Conservation (phyloP, 2,113 vertebrate genomes). For the Corydoras maculifer region DNA sequence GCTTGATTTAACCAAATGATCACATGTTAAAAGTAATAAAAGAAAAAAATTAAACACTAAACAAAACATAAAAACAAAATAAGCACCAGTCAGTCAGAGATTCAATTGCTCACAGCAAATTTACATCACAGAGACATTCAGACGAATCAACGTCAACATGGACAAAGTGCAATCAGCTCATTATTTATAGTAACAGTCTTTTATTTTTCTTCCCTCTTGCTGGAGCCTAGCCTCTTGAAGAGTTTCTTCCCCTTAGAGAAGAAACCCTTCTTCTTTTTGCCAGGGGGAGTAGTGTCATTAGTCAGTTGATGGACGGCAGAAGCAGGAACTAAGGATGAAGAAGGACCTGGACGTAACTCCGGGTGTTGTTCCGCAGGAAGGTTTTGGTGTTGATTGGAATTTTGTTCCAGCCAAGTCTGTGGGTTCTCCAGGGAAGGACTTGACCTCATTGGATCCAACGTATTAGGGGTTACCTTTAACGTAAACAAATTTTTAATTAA, state of each 20-base stretch:
- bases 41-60: background rate
- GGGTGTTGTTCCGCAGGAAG: background rate
- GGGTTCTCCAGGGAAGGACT: slow-evolving; percentile 29
- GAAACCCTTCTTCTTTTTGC: slow-evolving; percentile 78
- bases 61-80: background rate
- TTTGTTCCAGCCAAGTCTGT: background rate
- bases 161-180: slow-evolving; percentile 38
- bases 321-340: no score
- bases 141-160: background rate
- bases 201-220: slow-evolving; percentile 73
- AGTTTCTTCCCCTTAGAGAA: slow-evolving; percentile 87
- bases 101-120: background rate
- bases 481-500: background rate
- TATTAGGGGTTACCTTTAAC: slow-evolving; percentile 51
- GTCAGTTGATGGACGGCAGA: no score
- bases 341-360: background rate
- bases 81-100: background rate
- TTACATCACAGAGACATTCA: background rate
- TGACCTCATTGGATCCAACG: slow-evolving; percentile 32
- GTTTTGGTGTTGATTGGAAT: slow-evolving; percentile 1
- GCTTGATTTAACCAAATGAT: no score
- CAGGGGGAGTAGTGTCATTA: no score
- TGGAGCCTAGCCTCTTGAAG: slow-evolving; percentile 80
- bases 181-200: slow-evolving; percentile 15
- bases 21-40: no score